Evolutionary conservation across 2,797 vertebrate species (phyloP).

Genomic region (Trachops cirrhosus): DNA sequence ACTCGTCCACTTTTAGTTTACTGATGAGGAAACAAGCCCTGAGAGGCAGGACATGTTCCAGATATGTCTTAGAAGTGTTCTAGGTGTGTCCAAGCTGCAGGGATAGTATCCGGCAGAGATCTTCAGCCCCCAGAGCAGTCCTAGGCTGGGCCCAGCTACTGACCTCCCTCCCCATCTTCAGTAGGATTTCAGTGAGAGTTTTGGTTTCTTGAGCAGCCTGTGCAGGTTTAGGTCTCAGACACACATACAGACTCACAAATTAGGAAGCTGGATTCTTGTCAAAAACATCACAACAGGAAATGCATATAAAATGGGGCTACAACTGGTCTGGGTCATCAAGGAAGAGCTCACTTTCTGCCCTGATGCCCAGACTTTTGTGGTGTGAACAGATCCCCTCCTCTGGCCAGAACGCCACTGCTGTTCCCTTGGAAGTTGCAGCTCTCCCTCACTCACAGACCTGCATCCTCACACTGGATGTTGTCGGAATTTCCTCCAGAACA

Average conservation of each 20-base stretch:
- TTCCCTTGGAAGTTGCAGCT: too few relatives aligned
- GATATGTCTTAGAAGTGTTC: not conserved
- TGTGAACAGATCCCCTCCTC: not conserved
- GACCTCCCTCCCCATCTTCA: not conserved
- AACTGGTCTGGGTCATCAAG: not conserved
- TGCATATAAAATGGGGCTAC: not conserved
- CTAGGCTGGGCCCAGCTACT: rapidly evolving
- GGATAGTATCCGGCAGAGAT: not conserved
- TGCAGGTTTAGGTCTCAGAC: not conserved
- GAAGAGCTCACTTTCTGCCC: not conserved
- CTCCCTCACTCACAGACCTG: not conserved
- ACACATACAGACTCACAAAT: not conserved
- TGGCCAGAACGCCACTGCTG: rapidly evolving
- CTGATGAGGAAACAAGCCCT: not conserved
- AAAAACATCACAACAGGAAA: not conserved
- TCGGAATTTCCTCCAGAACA: not conserved
- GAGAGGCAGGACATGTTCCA: too few relatives aligned
- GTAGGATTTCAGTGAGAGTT: not conserved
- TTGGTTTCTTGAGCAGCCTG: not conserved
- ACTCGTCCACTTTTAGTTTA: not conserved
- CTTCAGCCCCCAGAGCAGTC: not conserved
- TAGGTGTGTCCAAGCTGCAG: not conserved
- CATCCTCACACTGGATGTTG: rapidly evolving
- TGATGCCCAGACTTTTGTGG: rapidly evolving
- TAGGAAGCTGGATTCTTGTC: not conserved